Percentiles rank a stretch among this genome's conserved stretches.
These are phyloP conservation scores for Dolichotis patagonum DNA, from an alignment of 2,113 vertebrate genomes.

Conservation along the genomic window DNA sequence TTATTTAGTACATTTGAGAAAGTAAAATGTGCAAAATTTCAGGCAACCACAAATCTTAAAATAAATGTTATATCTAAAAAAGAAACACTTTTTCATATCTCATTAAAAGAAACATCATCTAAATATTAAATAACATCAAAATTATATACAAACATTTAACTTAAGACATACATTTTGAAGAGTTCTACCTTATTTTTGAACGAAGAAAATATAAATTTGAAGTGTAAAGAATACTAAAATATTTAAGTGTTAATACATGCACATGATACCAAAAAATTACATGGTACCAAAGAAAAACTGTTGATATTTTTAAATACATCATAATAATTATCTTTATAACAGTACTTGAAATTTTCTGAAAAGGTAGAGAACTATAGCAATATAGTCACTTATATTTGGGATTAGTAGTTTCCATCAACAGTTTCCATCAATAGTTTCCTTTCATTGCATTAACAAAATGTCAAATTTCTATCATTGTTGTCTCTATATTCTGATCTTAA, in stretches of 20 bases:
- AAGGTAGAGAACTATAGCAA: background rate
- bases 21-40: background rate
- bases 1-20: background rate
- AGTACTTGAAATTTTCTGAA: background rate
- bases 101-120: background rate
- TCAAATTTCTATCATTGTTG: background rate
- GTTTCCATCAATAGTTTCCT: background rate
- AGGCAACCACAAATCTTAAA: background rate
- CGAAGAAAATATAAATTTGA: background rate
- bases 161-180: background rate
- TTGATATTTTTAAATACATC: background rate
- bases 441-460: background rate
- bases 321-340: background rate
- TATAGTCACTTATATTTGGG: background rate
- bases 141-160: background rate
- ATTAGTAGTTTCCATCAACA: background rate
- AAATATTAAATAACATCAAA: background rate
- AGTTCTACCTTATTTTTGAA: background rate
- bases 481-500: background rate
- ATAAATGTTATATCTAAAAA: background rate
- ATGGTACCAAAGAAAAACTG: background rate
- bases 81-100: background rate
- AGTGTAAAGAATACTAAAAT: background rate
- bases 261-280: background rate
- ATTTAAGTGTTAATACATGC: background rate